Evolutionary conservation across 2,888 invertebrate genomes (phyloP).

Genomic region (Cynaeus angustus): DNA sequence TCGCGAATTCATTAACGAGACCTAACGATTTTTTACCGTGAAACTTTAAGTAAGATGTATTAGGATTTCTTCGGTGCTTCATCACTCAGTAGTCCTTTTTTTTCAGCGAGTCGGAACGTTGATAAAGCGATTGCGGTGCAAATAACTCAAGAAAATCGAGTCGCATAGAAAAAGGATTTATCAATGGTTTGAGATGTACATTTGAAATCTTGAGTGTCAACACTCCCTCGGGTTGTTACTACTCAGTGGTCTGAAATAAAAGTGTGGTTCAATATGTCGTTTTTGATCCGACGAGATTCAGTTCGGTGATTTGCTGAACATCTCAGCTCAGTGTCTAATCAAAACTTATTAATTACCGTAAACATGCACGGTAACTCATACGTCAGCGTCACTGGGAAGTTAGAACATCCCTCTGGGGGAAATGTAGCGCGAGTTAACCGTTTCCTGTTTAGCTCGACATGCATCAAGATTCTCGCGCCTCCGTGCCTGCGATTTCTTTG

Average conservation of each 20-base stretch:
- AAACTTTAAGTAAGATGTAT: constrained; percentile 33
- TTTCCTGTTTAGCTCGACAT: constrained; percentile 46
- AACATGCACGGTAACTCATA: constrained; percentile 36
- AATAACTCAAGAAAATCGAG: constrained; percentile 25
- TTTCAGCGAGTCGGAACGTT: constrained; percentile 20
- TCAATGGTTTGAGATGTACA: constrained; percentile 13
- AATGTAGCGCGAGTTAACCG: constrained; percentile 46
- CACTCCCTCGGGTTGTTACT: not conserved
- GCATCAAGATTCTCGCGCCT: constrained; percentile 44
- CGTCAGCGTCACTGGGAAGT: constrained; percentile 45
- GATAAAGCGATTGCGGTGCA: constrained; percentile 33
- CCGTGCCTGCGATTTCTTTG: too few species aligned
- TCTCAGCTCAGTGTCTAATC: constrained; percentile 29
- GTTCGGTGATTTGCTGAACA: not conserved
- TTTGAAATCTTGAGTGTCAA: constrained; percentile 8
- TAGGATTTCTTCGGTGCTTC: constrained; percentile 26
- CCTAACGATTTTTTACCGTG: constrained; percentile 15
- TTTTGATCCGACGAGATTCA: not conserved
- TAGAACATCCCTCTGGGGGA: constrained; percentile 42
- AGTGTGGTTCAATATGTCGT: too few species aligned
- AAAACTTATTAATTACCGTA: constrained; percentile 47
- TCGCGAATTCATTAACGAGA: not conserved
- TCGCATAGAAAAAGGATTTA: constrained; percentile 21
- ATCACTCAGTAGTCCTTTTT: constrained; percentile 25
- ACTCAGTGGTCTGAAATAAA: not conserved